These are phyloP conservation scores for Chiroxiphia lanceolata DNA, from an alignment of 2,797 vertebrate genomes.

Conservation along the genomic window DNA sequence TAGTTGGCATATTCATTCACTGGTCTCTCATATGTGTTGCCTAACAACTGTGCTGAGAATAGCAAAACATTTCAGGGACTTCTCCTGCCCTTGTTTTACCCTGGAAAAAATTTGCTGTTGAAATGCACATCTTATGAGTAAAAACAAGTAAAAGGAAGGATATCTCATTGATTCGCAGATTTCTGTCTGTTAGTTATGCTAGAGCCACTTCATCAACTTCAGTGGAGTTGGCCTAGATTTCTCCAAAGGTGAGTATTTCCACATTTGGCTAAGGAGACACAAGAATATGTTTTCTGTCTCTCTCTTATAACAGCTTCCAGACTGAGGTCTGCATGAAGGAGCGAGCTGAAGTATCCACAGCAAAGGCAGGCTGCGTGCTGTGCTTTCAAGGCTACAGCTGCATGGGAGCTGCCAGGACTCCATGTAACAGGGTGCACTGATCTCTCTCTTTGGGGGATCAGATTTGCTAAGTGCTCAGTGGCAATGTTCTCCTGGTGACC, in stretches of 20 bases:
- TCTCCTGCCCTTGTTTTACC: neutral
- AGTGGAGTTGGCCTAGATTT: neutral
- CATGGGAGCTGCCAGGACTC: slow-evolving; percentile 19
- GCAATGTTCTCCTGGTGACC: slow-evolving; percentile 81
- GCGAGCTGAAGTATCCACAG: neutral
- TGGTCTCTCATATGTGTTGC: neutral
- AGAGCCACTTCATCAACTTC: neutral
- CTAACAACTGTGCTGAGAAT: neutral
- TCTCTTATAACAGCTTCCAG: neutral
- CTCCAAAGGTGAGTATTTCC: neutral
- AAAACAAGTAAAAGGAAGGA: neutral
- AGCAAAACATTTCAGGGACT: neutral
- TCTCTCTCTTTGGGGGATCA: slow-evolving; percentile 47
- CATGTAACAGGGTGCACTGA: neutral
- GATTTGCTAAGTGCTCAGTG: slow-evolving; percentile 78
- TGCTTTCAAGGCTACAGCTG: slow-evolving; percentile 47
- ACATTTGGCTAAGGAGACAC: neutral
- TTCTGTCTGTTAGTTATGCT: neutral
- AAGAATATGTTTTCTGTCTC: neutral
- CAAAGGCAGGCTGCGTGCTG: neutral
- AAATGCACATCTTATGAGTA: neutral
- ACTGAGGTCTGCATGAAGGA: neutral
- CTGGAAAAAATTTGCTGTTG: neutral
- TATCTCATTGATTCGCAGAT: neutral
- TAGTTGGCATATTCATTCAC: neutral